Percentiles rank a stretch among this genome's conserved stretches.
These are phyloP conservation scores for Lophotis ruficrista DNA, from an alignment of 2,113 vertebrate genomes.

Conservation along the genomic window DNA sequence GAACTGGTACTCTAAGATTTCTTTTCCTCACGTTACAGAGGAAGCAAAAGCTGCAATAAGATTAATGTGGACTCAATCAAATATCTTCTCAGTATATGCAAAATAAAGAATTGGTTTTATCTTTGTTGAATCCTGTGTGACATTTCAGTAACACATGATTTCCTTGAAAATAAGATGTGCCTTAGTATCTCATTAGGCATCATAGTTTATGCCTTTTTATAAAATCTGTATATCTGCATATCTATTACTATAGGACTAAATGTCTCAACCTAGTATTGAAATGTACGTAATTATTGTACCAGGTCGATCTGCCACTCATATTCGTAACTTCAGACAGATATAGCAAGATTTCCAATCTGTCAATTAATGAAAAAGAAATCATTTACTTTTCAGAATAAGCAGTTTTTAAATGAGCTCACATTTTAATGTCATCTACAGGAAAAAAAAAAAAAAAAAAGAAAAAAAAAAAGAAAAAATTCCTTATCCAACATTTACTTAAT, in stretches of 20 bases:
- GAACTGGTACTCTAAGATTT: not conserved
- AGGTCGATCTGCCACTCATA: not conserved
- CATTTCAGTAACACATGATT: not conserved
- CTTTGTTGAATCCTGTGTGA: not conserved
- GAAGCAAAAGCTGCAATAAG: slow-evolving; percentile 28
- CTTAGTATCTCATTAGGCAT: not conserved
- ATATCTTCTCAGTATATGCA: not conserved
- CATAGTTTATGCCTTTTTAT: not conserved
- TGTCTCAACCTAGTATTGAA: not conserved
- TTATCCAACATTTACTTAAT: not conserved
- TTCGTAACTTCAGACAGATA: not conserved
- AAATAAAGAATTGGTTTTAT: slow-evolving; percentile 26
- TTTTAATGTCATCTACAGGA: not conserved
- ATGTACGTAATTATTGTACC: not conserved
- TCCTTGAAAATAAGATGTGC: not conserved
- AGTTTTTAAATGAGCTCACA: not conserved
- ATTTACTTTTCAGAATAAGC: not conserved
- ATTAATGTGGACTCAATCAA: slow-evolving; percentile 8
- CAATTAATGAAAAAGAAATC: not conserved
- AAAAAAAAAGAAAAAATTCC: not conserved
- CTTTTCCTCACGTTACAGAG: not conserved
- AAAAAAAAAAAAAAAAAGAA: not conserved
- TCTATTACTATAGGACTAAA: not conserved
- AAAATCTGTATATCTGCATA: not conserved
- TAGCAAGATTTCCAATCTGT: not conserved